Conservation (phyloP, 2,888 invertebrate species). For the Drosophila acutilabella region DNA sequence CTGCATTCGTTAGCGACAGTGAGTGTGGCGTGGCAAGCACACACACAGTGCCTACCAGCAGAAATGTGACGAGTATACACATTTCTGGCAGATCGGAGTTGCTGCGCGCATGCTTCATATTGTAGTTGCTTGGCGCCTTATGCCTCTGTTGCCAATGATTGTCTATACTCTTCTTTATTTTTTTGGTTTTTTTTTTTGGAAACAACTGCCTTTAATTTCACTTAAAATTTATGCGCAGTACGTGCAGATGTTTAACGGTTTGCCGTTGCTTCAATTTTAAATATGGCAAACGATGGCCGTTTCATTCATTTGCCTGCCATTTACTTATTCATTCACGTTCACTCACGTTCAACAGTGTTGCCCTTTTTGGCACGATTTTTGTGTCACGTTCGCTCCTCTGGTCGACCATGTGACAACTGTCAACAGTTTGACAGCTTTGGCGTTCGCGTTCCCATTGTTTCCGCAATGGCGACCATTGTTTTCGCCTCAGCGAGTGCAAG, state of each 20-base stretch:
- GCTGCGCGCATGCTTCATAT: slow-evolving; percentile 39
- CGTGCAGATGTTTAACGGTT: slow-evolving; percentile 73
- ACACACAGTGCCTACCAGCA: slow-evolving; percentile 29
- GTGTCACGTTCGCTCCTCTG: slow-evolving; percentile 68
- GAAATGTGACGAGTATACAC: slow-evolving; percentile 24
- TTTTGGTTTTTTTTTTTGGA: slow-evolving; percentile 13
- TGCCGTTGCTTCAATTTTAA: slow-evolving; percentile 59
- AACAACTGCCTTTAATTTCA: slow-evolving; percentile 65
- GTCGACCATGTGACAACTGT: slow-evolving; percentile 80
- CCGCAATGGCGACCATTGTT: slow-evolving; percentile 62
- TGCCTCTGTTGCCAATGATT: slow-evolving; percentile 35
- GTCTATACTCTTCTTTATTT: slow-evolving; percentile 17
- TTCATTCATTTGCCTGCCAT: slow-evolving; percentile 57
- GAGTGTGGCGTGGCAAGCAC: slow-evolving; percentile 4
- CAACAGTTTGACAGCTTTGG: slow-evolving; percentile 72
- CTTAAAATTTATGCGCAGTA: slow-evolving; percentile 77
- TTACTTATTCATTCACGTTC: slow-evolving; percentile 58
- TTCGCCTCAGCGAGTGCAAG: slow-evolving; percentile 2
- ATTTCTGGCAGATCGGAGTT: slow-evolving; percentile 51
- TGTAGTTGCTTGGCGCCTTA: slow-evolving; percentile 9
- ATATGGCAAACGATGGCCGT: slow-evolving; percentile 57
- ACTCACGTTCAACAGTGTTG: slow-evolving; percentile 49
- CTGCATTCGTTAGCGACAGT: slow-evolving; percentile 43
- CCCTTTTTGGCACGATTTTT: slow-evolving; percentile 28
- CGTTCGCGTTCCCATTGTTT: slow-evolving; percentile 57